Evolutionary conservation across 2,888 invertebrate species (phyloP), one percentile per base, ranked within the genome.

Genomic region (Proisotoma minuta): DNA sequence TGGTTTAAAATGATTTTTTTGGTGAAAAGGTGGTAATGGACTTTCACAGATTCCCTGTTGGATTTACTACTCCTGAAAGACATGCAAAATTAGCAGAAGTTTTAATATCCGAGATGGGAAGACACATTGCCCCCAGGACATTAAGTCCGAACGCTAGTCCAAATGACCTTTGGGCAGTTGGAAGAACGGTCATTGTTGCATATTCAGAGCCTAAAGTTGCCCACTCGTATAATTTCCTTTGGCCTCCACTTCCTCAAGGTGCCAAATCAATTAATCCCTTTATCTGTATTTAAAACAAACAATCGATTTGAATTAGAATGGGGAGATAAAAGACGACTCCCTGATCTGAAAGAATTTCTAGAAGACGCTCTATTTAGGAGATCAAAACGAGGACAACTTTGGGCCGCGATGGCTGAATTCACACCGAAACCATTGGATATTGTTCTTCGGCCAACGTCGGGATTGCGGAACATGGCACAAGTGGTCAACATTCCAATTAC

Each of bases 31-130:
- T 91, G 10, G 84, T 92, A 65, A 77, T 92, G 53, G 91, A 92
- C 75, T 87, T 92, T 50, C 90, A 91, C 74, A 84, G 89, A 64
- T 90, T 91, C 77, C 89, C 89, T 0, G 79, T 85, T 20, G 85
- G 85, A 2, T 85, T 86, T 52, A 67, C 70, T 80, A 61, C 34
- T 76, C 79, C 0, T 81, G 82, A 75, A 15, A 81, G 83, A 1
- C 86, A 86, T 75, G 77, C 77, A 8, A 80, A 82, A 15, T 77
- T 86, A 0, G 77, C 84, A n/a, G 78, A 81, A 40, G 77, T 84
- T 51, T 76, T 86, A 1, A 78, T 81, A 65, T 76, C 80, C 28
- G 84, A 85, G 74, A 77, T 86, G 20, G 82, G 82, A 0, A 80
- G 81, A 0, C 81, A 83, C 68, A 77, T 84, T 62, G 80, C 84